Base-by-base conservation (phyloP, 2,888 invertebrate genomes). In the Steromphala cineraria region DNA sequence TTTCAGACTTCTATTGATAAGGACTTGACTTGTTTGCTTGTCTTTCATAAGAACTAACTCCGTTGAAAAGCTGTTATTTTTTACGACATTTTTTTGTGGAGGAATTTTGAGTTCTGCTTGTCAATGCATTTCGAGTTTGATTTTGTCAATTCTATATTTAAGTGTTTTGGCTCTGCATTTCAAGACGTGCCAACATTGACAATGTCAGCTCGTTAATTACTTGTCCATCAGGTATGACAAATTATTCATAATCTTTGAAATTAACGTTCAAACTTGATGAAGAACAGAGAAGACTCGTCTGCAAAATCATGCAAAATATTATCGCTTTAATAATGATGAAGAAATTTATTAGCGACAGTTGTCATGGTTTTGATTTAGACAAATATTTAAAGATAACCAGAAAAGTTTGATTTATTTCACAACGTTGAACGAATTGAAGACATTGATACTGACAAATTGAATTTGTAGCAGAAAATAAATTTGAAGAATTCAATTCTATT, bases 51-150 rank as follows among this genome's bases (percentile, higher is more conserved):
- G 40, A 40, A 71, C 17, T 71, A 71, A 71, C 71, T 17, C 19
- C 40, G 71, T 71, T 71, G 71, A 71, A 71, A 71, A 71, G 62
- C 40, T 40, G 40, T 31, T 71, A 36, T 31, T 36, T 36, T 71
- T 71, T 71, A 71, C 40, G 19, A 71, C 28, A 36, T 19, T 71
- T 71, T 36, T 71, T 71, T 36, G 31, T 19, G 71, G 28, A 24
- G 13, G 19, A 71, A 31, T 71, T 71, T 31, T 71, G 46, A 46
- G 46, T 13, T 46, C 8, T 13, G 46, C 46, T 46, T 46, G 56
- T 56, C 56, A 56, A 5, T 19, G 56, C 24, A 56, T 56, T 19
- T 56, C 56, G 21, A 21, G 19, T 24, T 56, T 71, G 19, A 71
- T 71, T 36, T 71, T 40, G 71, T 71, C 71, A 71, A 36, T 31